Evolutionary conservation across 2,888 invertebrate genomes (phyloP).

Genomic region (Thymelicus acteon): DNA sequence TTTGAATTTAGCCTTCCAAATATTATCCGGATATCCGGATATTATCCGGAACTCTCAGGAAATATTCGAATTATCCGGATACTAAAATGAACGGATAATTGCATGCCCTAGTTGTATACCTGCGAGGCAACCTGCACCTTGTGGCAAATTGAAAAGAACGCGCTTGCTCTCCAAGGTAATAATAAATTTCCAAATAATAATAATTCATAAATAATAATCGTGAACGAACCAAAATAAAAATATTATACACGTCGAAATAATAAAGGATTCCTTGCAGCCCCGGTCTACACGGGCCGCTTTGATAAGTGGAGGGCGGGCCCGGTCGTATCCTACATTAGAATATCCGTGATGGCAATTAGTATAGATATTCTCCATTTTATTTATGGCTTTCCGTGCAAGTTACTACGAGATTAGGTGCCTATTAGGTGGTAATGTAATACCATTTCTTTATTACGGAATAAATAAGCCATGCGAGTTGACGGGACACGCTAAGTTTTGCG

Average conservation of each 20-base stretch:
- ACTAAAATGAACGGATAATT: too few relatives aligned
- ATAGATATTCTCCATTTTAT: constrained; percentile 31
- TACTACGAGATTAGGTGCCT: constrained; percentile 5
- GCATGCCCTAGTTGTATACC: constrained; percentile 48
- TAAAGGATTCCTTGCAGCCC: constrained; percentile 75
- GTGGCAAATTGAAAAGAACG: constrained; percentile 84
- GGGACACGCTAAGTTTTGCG: not conserved
- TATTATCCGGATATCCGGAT: too few relatives aligned
- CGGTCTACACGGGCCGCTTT: constrained; percentile 65
- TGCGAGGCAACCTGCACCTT: constrained; percentile 63
- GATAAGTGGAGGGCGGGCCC: constrained; percentile 23
- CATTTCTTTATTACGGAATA: constrained; percentile 11
- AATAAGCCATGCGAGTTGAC: not conserved
- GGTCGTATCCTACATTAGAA: constrained; percentile 31
- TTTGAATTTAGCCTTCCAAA: too few relatives aligned
- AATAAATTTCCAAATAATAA: constrained; percentile 84
- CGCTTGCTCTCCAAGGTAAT: constrained; percentile 78
- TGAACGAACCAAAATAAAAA: constrained; percentile 80
- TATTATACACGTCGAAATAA: constrained; percentile 81
- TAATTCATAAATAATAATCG: constrained; percentile 85
- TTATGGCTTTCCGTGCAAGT: constrained; percentile 26
- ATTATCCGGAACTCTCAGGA: too few relatives aligned
- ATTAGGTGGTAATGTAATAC: constrained; percentile 1
- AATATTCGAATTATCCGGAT: too few relatives aligned
- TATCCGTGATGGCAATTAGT: constrained; percentile 36